Conservation (phyloP, 2,888 invertebrate genomes). For the Xanthia icteritia region DNA sequence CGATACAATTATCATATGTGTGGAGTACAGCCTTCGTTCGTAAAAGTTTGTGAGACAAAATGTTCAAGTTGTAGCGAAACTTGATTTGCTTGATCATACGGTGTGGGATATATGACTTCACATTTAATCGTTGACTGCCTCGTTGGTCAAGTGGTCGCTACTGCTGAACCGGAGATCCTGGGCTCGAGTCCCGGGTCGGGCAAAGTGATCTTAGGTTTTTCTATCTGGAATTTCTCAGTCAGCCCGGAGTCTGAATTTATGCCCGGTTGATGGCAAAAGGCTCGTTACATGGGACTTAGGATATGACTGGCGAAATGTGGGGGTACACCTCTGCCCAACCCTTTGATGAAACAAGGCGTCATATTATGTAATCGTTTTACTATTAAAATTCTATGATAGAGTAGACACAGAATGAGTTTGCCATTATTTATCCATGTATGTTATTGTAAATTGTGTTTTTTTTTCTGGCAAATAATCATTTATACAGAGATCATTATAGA, state of each 20-base stretch:
- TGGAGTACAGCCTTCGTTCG: conserved; percentile 57
- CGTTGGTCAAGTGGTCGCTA: no score
- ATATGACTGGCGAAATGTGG: no score
- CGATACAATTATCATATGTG: conserved; percentile 45
- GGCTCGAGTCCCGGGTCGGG: no score
- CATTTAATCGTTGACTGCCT: background rate
- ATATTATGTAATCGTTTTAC: background rate
- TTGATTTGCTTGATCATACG: conserved; percentile 35
- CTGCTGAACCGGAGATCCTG: no score
- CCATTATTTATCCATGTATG: background rate
- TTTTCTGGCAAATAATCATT: conserved; percentile 17
- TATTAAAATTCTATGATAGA: conserved; percentile 15
- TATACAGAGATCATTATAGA: conserved; percentile 7
- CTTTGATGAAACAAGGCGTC: no score
- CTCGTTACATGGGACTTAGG: no score
- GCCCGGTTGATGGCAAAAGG: no score
- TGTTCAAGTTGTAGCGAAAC: conserved; percentile 37
- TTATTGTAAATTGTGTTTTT: conserved; percentile 15
- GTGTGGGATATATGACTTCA: background rate
- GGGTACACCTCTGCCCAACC: no score
- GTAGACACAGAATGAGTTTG: background rate
- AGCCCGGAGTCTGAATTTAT: no score
- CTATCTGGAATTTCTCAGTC: no score
- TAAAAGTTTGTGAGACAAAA: conserved; percentile 56
- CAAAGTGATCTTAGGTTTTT: no score